Evolutionary conservation across 2,113 vertebrate species (phyloP), one percentile per base, ranked within the genome.

Genomic region (Triplophysa rosa): DNA sequence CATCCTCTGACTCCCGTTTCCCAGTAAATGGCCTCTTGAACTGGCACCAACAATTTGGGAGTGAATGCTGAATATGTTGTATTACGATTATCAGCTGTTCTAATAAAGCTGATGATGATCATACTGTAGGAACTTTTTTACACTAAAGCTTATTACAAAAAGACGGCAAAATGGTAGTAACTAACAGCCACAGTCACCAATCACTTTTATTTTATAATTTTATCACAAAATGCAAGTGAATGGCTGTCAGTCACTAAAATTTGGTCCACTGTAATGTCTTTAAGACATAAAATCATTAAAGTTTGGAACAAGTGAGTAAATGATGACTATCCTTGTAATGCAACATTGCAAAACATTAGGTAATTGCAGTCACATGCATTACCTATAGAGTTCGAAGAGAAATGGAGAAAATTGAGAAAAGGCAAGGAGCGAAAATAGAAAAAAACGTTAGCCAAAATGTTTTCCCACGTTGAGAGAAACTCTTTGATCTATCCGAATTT

Each of bases 401-500:
- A 8, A 37, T 42, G 8, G 8, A 14, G 0, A 52, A 29, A 61
- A 33, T 9, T 9, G n/a, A 21, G 68, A 19, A 33, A 33, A 52
- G n/a, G 54, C 8, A 9, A 45, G 63, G 14, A 58, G 26, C 24
- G n/a, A 62, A n/a, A 66, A 45, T 9, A 13, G 14, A 65, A 59
- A 7, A 67, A n/a, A n/a, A n/a, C n/a, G n/a, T n/a, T n/a, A n/a
- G n/a, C n/a, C n/a, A n/a, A n/a, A n/a, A n/a, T n/a, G n/a, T n/a
- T n/a, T n/a, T n/a, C n/a, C n/a, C 40, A 80, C 23, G 61, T 2
- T 45, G 33, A 61, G 59, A 67, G 37, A 11, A 74, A 70, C 37
- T 67, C 26, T 83, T 80, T 86, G 72, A 83, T 84, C 80, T 75
- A 76, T 23, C 19, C 65, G 33, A 73, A 59, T 84, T 74, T 56